A percentile compares a stretch with the other conserved stretches of the same genome.
Evolutionary conservation across 2,113 vertebrate genomes (phyloP).

Genomic region (Heterocephalus glaber): DNA sequence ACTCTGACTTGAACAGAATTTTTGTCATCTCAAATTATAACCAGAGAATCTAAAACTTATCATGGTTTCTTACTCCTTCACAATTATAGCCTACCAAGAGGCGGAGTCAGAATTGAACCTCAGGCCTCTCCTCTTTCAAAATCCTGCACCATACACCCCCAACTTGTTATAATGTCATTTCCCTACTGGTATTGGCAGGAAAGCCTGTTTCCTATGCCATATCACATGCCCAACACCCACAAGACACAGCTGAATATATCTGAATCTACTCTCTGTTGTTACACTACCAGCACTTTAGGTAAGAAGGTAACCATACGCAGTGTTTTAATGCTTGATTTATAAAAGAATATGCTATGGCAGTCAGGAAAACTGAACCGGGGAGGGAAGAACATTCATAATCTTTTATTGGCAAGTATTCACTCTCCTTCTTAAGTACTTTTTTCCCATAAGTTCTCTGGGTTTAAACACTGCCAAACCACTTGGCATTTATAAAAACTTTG

Average conservation of each 20-base stretch:
- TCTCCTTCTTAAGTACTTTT: background rate
- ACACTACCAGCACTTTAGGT: background rate
- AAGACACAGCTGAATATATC: background rate
- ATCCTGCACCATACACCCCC: background rate
- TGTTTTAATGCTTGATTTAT: background rate
- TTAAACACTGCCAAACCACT: background rate
- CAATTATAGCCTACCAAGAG: background rate
- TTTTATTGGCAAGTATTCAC: background rate
- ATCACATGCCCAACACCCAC: background rate
- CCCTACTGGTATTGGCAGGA: slow-evolving; percentile 9
- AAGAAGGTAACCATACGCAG: background rate
- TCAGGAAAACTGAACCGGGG: background rate
- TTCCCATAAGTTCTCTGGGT: background rate
- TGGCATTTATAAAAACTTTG: slow-evolving; percentile 50
- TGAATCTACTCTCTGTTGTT: background rate
- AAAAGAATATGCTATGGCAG: background rate
- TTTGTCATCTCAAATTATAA: background rate
- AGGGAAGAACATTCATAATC: background rate
- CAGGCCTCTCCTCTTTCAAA: background rate
- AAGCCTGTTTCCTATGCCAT: background rate
- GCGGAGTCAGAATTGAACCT: background rate
- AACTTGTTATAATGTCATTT: background rate
- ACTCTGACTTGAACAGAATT: background rate
- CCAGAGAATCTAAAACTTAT: background rate
- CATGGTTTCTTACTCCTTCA: background rate